Base-by-base conservation (phyloP, 92 coral and sea anemone species). In the Zoanthus gigantus region DNA sequence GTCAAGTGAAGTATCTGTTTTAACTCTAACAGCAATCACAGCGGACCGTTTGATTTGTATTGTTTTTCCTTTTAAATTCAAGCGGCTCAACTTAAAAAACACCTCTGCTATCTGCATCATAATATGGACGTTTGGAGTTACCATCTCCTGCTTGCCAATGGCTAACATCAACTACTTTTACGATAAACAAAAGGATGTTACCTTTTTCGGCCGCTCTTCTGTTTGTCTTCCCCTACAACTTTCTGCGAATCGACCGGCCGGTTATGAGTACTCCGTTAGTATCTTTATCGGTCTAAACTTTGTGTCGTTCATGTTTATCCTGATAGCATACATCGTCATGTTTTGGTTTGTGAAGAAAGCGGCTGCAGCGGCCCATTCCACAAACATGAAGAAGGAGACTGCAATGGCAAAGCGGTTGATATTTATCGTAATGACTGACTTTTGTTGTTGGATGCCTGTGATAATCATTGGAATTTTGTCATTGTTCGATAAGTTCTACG, bases 371-470 rank as follows among this genome's bases (percentile, higher is more conserved):
- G 94, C 89, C 0, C 81, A 92, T 15, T 83, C 92, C 8, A 84
- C 94, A 46, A 72, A 88, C 50, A 74, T 81, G 82, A 89, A 87
- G 47, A 57, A 80, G 61, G 89, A 86, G 23, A 84, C 92, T 37
- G 53, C 94, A 1, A 68, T 92, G 30, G 95, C 92, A 10, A 92
- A 83, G 56, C 50, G 95, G 79, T 73, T 92, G 86, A 76, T 92
- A 69, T 89, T 92, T 61, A 90, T 92, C 18, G 79, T 92, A 2
- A 54, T 92, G 71, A 87, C 95, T 7, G 95, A 92, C 78, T 87
- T 92, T 45, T 86, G 83, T 54, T 92, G 95, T 42, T 92, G 95
- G 95, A 79, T 92, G 87, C 95, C 95, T 2, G 95, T 92, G 29
- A 89, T 92, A 45, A 60, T 92, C 1, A 72, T 92, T 15, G 84